These are phyloP conservation scores for Drosophila auraria DNA, from an alignment of 1,140 invertebrate genomes.

Conservation along the genomic window DNA sequence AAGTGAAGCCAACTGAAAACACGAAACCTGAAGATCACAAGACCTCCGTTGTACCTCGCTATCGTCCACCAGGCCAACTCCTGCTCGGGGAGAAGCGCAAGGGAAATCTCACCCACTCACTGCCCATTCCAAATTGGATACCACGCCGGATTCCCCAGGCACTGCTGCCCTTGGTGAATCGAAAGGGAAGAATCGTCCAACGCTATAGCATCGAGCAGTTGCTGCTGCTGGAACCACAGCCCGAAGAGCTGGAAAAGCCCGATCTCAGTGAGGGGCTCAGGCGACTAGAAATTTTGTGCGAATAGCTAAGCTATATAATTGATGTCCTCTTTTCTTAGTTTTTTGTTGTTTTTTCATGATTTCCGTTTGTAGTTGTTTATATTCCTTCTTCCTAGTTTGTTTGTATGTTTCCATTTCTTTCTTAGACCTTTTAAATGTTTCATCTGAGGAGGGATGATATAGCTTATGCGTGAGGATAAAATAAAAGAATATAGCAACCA, in stretches of 20 bases:
- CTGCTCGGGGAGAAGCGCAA: conserved; percentile 12
- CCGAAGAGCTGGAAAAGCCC: conserved; percentile 34
- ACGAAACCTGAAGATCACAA: not conserved
- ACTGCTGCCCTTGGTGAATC: not conserved
- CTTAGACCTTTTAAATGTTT: too few species aligned
- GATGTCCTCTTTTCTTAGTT: not conserved
- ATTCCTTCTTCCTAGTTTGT: not conserved
- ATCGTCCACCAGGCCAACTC: conserved; percentile 7
- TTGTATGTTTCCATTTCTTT: not conserved
- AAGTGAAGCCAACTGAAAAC: not conserved
- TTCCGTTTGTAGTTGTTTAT: not conserved
- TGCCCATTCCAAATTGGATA: conserved; percentile 1
- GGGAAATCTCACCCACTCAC: conserved; percentile 24
- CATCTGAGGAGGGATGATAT: not conserved
- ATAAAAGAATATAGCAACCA: not conserved
- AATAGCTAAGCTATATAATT: conserved; percentile 1
- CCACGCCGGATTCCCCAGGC: not conserved
- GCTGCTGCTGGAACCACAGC: conserved; percentile 51
- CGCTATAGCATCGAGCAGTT: conserved; percentile 59
- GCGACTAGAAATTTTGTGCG: conserved; percentile 34
- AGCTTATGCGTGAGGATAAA: not conserved
- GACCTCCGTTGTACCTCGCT: not conserved
- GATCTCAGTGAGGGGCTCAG: not conserved
- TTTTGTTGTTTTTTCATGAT: not conserved
- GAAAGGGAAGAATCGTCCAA: not conserved